Percentiles rank a stretch among this genome's conserved stretches.
These are phyloP conservation scores for Cyphomyrmex costatus DNA, from an alignment of 1,140 invertebrate genomes.

Conservation along the genomic window DNA sequence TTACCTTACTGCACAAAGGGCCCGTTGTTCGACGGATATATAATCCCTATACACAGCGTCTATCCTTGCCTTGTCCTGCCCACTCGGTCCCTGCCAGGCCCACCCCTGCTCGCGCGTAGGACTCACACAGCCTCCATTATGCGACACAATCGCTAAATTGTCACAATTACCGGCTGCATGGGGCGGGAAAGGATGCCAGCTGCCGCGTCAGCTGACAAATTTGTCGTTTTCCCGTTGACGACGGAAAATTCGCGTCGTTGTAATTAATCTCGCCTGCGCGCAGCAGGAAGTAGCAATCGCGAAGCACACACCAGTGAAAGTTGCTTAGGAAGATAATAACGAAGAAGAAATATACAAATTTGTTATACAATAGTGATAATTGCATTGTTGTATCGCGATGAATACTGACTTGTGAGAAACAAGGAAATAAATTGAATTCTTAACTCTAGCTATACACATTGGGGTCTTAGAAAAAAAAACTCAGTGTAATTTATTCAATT, in stretches of 20 bases:
- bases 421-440: neutral
- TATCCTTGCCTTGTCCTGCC: constrained; percentile 52
- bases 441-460: no score
- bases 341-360: neutral
- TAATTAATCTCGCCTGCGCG: constrained; percentile 67
- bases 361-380: constrained; percentile 12
- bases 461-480: no score
- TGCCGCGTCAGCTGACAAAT: constrained; percentile 74
- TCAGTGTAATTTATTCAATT: no score
- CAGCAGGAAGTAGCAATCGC: constrained; percentile 41
- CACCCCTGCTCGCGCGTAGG: constrained; percentile 46
- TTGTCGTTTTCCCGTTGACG: constrained; percentile 33
- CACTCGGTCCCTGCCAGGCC: constrained; percentile 30
- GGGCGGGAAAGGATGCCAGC: constrained; percentile 51
- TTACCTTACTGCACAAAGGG: constrained; percentile 41
- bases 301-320: neutral
- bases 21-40: constrained; percentile 47
- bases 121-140: constrained; percentile 66
- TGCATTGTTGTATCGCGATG: neutral
- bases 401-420: neutral
- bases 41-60: constrained; percentile 46
- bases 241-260: constrained; percentile 62
- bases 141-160: constrained; percentile 77
- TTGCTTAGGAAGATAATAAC: neutral
- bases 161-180: constrained; percentile 73